These are phyloP conservation scores for Chrysocyon brachyurus DNA, from an alignment of 2,797 vertebrate genomes.

Conservation along the genomic window DNA sequence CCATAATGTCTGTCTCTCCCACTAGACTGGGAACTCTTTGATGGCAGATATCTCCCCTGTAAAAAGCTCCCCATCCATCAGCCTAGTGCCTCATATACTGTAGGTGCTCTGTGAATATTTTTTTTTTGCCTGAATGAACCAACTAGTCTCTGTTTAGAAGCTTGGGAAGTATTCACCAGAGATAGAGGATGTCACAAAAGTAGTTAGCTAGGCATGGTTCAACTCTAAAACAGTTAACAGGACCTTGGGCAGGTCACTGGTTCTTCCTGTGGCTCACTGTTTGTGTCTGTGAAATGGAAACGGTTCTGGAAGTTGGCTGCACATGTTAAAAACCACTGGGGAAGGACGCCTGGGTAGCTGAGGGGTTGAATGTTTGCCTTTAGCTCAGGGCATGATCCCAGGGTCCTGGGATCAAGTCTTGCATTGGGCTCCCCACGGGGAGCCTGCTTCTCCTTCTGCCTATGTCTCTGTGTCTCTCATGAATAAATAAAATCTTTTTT, in stretches of 20 bases:
- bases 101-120: background rate
- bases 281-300: background rate
- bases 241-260: background rate
- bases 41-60: background rate
- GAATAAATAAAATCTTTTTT: too few species aligned
- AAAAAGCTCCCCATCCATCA: background rate
- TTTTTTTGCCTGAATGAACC: background rate
- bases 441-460: too few species aligned
- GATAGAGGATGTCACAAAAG: background rate
- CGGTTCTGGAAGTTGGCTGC: background rate
- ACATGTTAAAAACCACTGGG: background rate
- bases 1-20: background rate
- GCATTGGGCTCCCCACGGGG: too few species aligned
- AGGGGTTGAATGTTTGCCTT: too few species aligned
- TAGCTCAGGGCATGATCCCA: too few species aligned
- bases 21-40: background rate
- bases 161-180: background rate
- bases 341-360: background rate
- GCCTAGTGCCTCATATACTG: background rate
- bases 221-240: slow-evolving; percentile 17
- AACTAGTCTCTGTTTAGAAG: slow-evolving; percentile 30
- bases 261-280: background rate
- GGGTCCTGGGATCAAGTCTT: too few species aligned
- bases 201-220: background rate
- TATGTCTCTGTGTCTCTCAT: too few species aligned